These are phyloP conservation scores for Nothobranchius furzeri DNA, from an alignment of 2,113 vertebrate species.

Conservation along the genomic window DNA sequence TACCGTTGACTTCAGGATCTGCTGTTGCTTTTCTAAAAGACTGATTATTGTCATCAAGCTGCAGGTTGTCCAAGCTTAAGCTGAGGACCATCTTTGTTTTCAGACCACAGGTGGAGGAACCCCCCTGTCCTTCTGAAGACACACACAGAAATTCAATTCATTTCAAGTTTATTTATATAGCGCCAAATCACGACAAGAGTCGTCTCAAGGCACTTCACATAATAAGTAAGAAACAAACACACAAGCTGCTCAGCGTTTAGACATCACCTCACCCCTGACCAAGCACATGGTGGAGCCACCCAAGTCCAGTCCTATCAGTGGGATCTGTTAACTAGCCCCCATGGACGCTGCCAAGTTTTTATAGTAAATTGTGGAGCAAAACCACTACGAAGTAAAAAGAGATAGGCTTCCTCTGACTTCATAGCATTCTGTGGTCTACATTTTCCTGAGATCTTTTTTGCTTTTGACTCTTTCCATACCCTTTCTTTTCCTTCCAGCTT, in stretches of 20 bases:
- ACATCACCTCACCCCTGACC: constrained; percentile 60
- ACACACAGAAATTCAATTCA: neutral
- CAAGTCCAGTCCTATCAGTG: constrained; percentile 58
- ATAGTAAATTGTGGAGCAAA: constrained; percentile 70
- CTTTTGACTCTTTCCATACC: constrained; percentile 50
- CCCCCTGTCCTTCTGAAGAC: neutral
- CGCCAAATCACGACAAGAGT: too few relatives aligned
- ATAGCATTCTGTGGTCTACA: constrained; percentile 70
- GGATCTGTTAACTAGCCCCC: constrained; percentile 69
- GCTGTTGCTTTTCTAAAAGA: neutral
- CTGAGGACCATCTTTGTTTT: constrained; percentile 18
- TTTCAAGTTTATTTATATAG: too few relatives aligned
- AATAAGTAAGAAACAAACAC: neutral
- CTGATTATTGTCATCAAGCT: neutral
- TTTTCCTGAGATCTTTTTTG: constrained; percentile 57
- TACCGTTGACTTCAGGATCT: neutral
- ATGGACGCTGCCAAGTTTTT: constrained; percentile 66
- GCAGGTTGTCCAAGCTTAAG: neutral
- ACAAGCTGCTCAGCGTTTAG: constrained; percentile 51
- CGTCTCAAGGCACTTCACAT: too few relatives aligned
- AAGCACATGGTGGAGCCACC: constrained; percentile 63
- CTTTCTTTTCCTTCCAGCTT: constrained; percentile 36
- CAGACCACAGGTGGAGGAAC: constrained; percentile 53
- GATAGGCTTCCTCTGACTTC: constrained; percentile 72
- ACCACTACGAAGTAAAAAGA: constrained; percentile 73